phyloP scores from a whole-genome alignment of 2,113 vertebrate species.

The Arothron firmamentum region DNA sequence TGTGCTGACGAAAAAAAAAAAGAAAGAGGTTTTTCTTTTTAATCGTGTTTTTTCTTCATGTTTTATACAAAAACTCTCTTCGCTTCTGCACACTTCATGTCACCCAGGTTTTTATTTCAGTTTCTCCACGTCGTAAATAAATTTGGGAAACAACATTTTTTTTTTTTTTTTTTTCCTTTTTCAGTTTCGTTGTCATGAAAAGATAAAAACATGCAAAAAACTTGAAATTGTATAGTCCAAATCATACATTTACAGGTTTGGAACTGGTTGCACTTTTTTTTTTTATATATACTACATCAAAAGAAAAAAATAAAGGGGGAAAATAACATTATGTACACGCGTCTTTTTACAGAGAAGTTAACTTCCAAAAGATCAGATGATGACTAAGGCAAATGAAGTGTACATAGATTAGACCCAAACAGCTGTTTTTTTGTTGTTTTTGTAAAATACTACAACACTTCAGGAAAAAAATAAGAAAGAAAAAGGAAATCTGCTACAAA shows the following conservation, averaged over 20 bases:
- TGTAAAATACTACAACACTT: constrained; percentile 87
- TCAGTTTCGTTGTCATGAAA: constrained; percentile 77
- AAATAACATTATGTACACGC: constrained; percentile 98
- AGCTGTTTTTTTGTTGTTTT: constrained; percentile 73
- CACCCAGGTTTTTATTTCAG: constrained; percentile 84
- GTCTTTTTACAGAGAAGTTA: constrained; percentile 96
- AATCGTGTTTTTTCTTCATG: constrained; percentile 24
- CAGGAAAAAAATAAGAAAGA: constrained; percentile 72
- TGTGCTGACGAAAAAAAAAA: constrained; percentile 81
- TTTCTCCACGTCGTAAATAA: constrained; percentile 83
- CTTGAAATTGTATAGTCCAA: constrained; percentile 88
- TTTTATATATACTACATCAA: constrained; percentile 92
- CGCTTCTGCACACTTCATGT: constrained; percentile 86
- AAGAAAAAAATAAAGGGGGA: constrained; percentile 55
- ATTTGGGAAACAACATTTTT: constrained; percentile 91
- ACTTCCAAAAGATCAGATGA: constrained; percentile 82
- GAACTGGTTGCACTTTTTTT: constrained; percentile 90
- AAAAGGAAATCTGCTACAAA: constrained; percentile 83
- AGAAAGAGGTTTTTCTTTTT: constrained; percentile 67
- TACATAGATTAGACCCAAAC: constrained; percentile 90
- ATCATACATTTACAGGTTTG: constrained; percentile 96
- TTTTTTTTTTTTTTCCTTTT: constrained; percentile 16
- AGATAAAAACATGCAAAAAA: constrained; percentile 99
- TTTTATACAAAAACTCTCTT: constrained; percentile 74
- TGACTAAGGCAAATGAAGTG: constrained; percentile 87